Conservation (phyloP, 2,113 vertebrate species). For the Thermophis baileyi region DNA sequence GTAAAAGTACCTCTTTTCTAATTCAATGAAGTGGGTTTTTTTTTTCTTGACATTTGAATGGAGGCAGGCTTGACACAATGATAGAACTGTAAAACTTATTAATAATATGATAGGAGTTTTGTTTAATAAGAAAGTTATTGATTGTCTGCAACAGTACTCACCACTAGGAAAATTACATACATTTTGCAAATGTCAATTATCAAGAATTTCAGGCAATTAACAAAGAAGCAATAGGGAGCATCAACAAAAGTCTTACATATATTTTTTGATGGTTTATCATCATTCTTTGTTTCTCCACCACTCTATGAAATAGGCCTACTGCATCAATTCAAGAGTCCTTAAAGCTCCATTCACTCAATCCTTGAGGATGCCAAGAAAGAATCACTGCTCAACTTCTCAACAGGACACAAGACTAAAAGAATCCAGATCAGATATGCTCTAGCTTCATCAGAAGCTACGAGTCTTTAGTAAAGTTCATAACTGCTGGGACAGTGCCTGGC, state of each 20-base stretch:
- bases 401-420: not conserved
- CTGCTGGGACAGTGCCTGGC: not conserved
- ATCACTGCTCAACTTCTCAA: not conserved
- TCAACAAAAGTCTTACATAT: conserved; percentile 20
- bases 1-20: no score
- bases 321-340: conserved; percentile 9
- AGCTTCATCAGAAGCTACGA: not conserved
- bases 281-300: not conserved
- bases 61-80: no score
- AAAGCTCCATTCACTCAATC: not conserved
- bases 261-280: conserved; percentile 30
- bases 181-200: conserved; percentile 27
- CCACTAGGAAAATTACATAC: not conserved
- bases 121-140: not conserved
- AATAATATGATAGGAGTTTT: not conserved
- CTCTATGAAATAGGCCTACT: not conserved
- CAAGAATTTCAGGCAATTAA: conserved; percentile 40
- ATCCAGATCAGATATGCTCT: not conserved
- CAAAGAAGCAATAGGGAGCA: not conserved
- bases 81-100: not conserved
- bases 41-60: no score
- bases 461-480: not conserved
- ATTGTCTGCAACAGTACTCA: not conserved
- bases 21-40: no score
- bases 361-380: not conserved